phyloP scores from a whole-genome alignment of 2,888 invertebrate species.

The Microchrysa polita region DNA sequence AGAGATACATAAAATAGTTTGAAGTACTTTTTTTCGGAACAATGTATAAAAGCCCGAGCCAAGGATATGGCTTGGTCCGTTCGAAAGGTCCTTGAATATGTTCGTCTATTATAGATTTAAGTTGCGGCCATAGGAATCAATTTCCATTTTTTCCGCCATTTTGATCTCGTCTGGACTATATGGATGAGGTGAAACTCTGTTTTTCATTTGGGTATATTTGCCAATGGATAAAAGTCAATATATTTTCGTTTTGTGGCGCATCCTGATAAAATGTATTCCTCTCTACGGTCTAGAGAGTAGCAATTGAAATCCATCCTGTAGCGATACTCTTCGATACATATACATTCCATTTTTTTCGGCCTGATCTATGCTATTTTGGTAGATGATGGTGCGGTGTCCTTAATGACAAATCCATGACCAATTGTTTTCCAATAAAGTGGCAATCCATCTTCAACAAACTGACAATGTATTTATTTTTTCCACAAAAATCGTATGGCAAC shows the following conservation, averaged over 20 bases:
- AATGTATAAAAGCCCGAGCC: neutral
- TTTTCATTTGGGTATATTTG: conserved; percentile 11
- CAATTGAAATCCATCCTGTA: neutral
- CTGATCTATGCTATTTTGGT: neutral
- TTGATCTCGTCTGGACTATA: neutral
- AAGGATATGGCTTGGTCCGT: neutral
- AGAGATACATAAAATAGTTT: neutral
- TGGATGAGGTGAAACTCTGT: neutral
- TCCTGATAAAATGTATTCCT: neutral
- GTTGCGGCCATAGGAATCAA: conserved; percentile 37
- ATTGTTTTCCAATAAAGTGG: conserved; percentile 63
- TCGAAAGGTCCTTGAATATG: neutral
- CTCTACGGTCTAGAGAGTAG: too few species aligned
- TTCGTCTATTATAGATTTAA: conserved; percentile 19
- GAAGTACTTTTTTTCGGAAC: neutral
- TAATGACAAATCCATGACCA: conserved; percentile 59
- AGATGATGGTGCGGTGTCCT: conserved; percentile 43
- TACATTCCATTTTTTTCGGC: neutral
- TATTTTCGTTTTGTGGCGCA: conserved; percentile 2
- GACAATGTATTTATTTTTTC: conserved; percentile 44
- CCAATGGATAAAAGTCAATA: conserved; percentile 43
- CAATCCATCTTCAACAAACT: conserved; percentile 60
- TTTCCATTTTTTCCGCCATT: conserved; percentile 19
- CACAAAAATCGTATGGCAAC: neutral
- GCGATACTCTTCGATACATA: neutral